Conservation (phyloP, 2,888 invertebrate species). For the Eutolmus rufibarbis region DNA sequence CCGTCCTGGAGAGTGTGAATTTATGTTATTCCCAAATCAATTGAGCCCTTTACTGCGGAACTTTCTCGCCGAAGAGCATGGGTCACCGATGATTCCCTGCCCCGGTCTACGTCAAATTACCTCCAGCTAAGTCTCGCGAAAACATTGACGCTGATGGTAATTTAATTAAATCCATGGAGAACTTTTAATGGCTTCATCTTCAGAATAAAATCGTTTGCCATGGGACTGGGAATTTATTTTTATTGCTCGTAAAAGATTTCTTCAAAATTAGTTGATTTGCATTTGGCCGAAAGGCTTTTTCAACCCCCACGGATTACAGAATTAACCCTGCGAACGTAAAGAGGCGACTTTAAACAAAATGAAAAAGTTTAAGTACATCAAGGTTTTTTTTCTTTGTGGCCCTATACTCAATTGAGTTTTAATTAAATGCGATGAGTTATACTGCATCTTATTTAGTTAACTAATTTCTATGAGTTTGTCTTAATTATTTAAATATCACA, state of each 20-base stretch:
- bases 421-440: not conserved
- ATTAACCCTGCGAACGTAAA: not conserved
- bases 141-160: constrained; percentile 20
- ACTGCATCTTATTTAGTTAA: not conserved
- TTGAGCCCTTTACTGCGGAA: not conserved
- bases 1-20: not conserved
- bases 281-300: not conserved
- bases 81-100: not conserved
- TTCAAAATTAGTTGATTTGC: constrained; percentile 20
- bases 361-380: not conserved
- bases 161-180: constrained; percentile 16
- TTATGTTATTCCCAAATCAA: not conserved
- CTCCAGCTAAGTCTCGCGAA: not conserved
- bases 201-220: constrained; percentile 6
- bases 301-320: not conserved
- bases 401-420: not conserved
- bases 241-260: constrained; percentile 14
- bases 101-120: not conserved
- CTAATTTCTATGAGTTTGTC: not conserved
- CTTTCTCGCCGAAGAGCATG: not conserved
- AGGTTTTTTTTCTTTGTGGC: not conserved
- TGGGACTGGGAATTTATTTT: constrained; percentile 5
- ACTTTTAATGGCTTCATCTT: constrained; percentile 23
- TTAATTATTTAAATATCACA: not conserved
- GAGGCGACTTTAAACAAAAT: not conserved